Evolutionary conservation across 2,888 invertebrate genomes (phyloP).

Genomic region (Andrena hattorfiana): DNA sequence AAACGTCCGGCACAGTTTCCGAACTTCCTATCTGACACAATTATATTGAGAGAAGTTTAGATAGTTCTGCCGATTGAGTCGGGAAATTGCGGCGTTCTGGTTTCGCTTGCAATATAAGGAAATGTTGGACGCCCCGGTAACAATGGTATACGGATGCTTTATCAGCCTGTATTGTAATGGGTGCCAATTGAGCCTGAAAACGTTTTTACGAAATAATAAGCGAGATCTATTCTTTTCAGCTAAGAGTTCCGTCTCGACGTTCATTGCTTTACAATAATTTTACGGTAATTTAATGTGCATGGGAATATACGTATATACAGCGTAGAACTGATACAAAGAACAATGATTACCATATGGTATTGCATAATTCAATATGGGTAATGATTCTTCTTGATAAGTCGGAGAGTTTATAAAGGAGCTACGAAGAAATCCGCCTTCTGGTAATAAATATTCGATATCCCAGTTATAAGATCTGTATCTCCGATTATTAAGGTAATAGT

Average conservation of each 20-base stretch:
- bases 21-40: constrained; percentile 61
- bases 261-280: background rate
- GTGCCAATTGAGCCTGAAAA: constrained; percentile 18
- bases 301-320: background rate
- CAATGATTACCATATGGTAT: too few species aligned
- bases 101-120: constrained; percentile 57
- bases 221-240: background rate
- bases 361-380: background rate
- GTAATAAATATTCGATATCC: constrained; percentile 1
- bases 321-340: background rate
- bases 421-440: too few species aligned
- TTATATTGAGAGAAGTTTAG: constrained; percentile 59
- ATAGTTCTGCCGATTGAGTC: constrained; percentile 50
- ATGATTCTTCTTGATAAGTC: background rate
- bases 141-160: constrained; percentile 31
- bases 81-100: constrained; percentile 52
- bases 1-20: constrained; percentile 49
- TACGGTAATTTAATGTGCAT: background rate
- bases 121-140: constrained; percentile 33
- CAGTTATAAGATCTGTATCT: background rate
- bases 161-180: constrained; percentile 18
- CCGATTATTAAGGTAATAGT: background rate
- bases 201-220: constrained; percentile 4
- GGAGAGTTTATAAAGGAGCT: background rate
- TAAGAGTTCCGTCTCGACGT: constrained; percentile 1